Evolutionary conservation across 2,888 invertebrate species (phyloP).

Genomic region (Autographa gamma): DNA sequence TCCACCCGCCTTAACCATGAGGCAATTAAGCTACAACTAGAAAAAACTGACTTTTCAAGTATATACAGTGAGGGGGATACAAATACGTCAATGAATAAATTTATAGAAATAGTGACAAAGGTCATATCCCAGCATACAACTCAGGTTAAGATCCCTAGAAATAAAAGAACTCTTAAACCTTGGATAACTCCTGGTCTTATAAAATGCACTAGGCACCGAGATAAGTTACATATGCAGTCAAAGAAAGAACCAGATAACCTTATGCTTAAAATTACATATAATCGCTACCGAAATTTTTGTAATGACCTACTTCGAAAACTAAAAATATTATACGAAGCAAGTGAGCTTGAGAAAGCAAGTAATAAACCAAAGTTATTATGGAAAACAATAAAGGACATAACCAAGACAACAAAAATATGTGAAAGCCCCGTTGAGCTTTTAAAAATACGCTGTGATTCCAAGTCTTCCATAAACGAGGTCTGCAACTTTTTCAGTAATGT

Average conservation of each 20-base stretch:
- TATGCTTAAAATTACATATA: conserved; percentile 2
- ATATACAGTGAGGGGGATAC: neutral
- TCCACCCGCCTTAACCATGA: neutral
- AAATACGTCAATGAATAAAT: neutral
- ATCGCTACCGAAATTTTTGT: conserved; percentile 7
- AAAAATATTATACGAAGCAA: conserved; percentile 6
- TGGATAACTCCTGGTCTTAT: neutral
- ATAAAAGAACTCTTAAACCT: neutral
- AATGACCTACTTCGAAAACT: conserved; percentile 2
- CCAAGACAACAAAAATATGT: neutral
- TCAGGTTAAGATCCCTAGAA: neutral
- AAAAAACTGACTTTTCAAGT: neutral
- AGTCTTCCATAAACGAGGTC: conserved; percentile 1
- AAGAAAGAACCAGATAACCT: neutral
- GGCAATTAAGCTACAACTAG: neutral
- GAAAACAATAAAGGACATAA: conserved; percentile 1
- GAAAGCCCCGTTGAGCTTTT: neutral
- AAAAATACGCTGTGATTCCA: neutral
- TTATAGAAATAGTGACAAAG: neutral
- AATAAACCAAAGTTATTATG: conserved; percentile 4
- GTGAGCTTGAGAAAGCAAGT: conserved; percentile 5
- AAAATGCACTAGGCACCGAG: conserved; percentile 7
- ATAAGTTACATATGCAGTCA: conserved; percentile 1
- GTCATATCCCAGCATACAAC: neutral
- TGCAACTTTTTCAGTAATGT: conserved; percentile 5